These are phyloP conservation scores for Amphipoea oculea DNA, from an alignment of 2,888 invertebrate genomes.

Conservation along the genomic window DNA sequence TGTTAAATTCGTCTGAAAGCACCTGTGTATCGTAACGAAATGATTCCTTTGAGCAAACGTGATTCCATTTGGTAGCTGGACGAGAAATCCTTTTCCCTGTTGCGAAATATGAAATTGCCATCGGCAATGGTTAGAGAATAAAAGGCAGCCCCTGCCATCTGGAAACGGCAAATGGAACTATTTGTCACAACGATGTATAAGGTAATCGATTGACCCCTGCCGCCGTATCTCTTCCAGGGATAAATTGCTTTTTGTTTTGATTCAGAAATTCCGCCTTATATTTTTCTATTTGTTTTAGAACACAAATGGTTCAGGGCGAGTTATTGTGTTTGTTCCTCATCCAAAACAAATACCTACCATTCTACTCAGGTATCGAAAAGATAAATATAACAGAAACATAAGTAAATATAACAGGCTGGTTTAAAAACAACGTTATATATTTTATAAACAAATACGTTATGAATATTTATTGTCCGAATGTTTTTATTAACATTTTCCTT, in stretches of 20 bases:
- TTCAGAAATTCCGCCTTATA: conserved; percentile 62
- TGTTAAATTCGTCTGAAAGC: conserved; percentile 39
- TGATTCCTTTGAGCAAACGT: conserved; percentile 69
- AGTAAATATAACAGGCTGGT: neutral
- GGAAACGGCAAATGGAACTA: conserved; percentile 76
- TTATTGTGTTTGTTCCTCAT: conserved; percentile 42
- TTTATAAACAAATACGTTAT: neutral
- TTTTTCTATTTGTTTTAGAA: conserved; percentile 51
- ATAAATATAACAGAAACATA: conserved; percentile 27
- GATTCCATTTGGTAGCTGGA: conserved; percentile 66
- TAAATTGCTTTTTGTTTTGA: conserved; percentile 75
- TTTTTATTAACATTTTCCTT: conserved; percentile 8
- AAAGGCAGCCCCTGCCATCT: conserved; percentile 72
- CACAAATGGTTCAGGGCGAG: conserved; percentile 34
- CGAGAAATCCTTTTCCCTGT: conserved; percentile 63
- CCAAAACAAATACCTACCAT: conserved; percentile 32
- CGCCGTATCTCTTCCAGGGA: conserved; percentile 68
- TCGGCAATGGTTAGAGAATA: conserved; percentile 69
- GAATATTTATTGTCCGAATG: neutral
- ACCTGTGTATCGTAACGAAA: conserved; percentile 58
- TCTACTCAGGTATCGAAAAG: conserved; percentile 30
- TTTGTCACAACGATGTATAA: conserved; percentile 75
- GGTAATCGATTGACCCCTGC: conserved; percentile 76
- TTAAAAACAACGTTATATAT: neutral
- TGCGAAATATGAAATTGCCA: conserved; percentile 70